Conservation (phyloP, 1,140 invertebrate genomes). For the Tetramorium parvispinum region DNA sequence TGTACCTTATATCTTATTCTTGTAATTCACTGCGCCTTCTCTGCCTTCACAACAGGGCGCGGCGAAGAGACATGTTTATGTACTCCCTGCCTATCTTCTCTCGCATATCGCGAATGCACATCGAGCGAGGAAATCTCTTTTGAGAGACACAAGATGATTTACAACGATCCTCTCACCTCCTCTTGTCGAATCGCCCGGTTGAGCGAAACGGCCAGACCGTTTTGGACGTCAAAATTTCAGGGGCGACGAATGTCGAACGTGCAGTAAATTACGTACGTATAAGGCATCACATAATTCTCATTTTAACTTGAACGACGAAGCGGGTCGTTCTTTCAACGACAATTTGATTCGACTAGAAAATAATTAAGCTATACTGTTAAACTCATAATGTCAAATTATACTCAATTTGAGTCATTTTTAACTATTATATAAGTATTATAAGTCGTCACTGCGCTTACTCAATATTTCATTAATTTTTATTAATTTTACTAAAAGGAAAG, state of each 20-base stretch:
- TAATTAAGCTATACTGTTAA: too few relatives aligned
- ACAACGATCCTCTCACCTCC: constrained; percentile 8
- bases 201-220: not conserved
- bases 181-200: constrained; percentile 3
- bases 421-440: too few relatives aligned
- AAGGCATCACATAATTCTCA: not conserved
- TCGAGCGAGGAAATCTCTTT: constrained; percentile 29
- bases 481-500: too few relatives aligned
- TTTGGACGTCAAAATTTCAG: constrained; percentile 20
- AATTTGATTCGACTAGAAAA: not conserved
- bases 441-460: too few relatives aligned
- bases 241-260: not conserved
- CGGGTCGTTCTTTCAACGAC: not conserved
- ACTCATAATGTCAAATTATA: too few relatives aligned
- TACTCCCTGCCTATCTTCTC: constrained; percentile 22
- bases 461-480: too few relatives aligned
- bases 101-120: constrained; percentile 27
- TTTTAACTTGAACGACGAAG: not conserved
- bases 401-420: too few relatives aligned
- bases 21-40: constrained; percentile 10
- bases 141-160: constrained; percentile 31
- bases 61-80: constrained; percentile 46
- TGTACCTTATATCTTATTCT: constrained; percentile 8
- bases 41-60: constrained; percentile 15
- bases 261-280: constrained; percentile 19